These are phyloP conservation scores for Danio kyathit DNA, from an alignment of 2,797 vertebrate genomes.

Conservation along the genomic window DNA sequence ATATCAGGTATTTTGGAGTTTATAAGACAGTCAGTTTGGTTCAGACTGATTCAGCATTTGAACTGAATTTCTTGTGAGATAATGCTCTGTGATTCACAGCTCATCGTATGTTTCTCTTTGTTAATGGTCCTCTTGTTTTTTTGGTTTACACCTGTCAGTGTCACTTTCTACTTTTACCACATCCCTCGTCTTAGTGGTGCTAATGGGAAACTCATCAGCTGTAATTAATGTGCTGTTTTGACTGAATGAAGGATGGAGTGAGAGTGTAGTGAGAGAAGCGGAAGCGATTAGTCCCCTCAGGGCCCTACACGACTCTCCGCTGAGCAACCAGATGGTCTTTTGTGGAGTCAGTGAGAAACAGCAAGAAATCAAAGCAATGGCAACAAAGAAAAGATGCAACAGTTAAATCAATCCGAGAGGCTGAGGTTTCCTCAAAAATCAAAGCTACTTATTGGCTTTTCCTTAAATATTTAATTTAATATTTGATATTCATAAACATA, in stretches of 20 bases:
- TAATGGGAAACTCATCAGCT: constrained; percentile 70
- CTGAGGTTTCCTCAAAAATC: constrained; percentile 13
- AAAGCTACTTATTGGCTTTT: background rate
- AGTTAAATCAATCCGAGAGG: constrained; percentile 30
- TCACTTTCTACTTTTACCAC: constrained; percentile 47
- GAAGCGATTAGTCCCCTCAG: constrained; percentile 47
- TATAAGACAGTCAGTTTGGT: too few relatives aligned
- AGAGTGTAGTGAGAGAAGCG: constrained; percentile 47
- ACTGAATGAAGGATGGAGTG: constrained; percentile 67
- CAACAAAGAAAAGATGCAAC: constrained; percentile 17
- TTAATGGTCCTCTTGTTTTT: constrained; percentile 58
- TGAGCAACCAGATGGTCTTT: constrained; percentile 53
- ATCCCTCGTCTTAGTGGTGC: constrained; percentile 60
- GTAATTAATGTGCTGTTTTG: constrained; percentile 76
- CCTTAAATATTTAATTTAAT: background rate
- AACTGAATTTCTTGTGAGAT: background rate
- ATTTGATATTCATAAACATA: background rate
- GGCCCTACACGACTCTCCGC: constrained; percentile 20
- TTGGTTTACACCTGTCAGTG: constrained; percentile 64
- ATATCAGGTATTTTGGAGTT: too few relatives aligned
- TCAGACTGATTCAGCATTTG: too few relatives aligned
- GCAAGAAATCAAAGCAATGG: constrained; percentile 34
- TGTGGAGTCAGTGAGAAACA: constrained; percentile 17
- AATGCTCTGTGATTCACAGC: background rate
- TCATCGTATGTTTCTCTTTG: background rate